Evolutionary conservation across 2,797 vertebrate species (phyloP).

Genomic region (Onychomys torridus): DNA sequence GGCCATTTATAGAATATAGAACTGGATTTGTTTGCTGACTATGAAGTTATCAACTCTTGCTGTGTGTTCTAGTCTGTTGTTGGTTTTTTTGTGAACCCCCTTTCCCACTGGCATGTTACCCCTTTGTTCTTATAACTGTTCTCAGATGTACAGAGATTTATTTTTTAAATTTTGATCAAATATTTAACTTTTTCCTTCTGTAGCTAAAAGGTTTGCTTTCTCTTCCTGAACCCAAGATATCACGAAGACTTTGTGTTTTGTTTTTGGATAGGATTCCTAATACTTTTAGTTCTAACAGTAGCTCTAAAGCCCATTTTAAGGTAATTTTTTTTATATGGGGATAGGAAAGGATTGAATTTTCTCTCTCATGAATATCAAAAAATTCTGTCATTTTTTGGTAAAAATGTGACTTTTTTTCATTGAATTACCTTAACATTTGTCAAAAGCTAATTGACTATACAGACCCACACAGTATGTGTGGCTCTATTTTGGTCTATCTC

Average conservation of each 20-base stretch:
- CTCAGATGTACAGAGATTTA: neutral
- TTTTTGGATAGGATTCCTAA: slow-evolving; percentile 27
- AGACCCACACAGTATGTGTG: neutral
- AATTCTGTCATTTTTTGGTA: neutral
- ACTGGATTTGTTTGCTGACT: neutral
- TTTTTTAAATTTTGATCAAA: neutral
- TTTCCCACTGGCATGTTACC: neutral
- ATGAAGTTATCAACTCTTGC: neutral
- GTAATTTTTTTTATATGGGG: neutral
- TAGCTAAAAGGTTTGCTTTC: neutral
- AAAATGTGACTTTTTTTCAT: slow-evolving; percentile 23
- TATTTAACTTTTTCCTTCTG: neutral
- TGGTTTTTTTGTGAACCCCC: neutral
- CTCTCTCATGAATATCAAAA: neutral
- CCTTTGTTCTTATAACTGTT: neutral
- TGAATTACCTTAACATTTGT: slow-evolving; percentile 47
- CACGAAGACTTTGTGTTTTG: neutral
- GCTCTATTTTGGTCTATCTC: slow-evolving; percentile 3
- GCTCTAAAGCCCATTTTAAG: neutral
- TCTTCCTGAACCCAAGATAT: neutral
- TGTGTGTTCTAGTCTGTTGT: neutral
- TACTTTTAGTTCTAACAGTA: neutral
- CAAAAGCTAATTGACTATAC: slow-evolving; percentile 34
- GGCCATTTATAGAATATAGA: neutral
- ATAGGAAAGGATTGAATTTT: neutral